Percentiles rank a stretch among this genome's conserved stretches.
Evolutionary conservation across 2,888 invertebrate species (phyloP).

Genomic region (Physocephala rufipes): DNA sequence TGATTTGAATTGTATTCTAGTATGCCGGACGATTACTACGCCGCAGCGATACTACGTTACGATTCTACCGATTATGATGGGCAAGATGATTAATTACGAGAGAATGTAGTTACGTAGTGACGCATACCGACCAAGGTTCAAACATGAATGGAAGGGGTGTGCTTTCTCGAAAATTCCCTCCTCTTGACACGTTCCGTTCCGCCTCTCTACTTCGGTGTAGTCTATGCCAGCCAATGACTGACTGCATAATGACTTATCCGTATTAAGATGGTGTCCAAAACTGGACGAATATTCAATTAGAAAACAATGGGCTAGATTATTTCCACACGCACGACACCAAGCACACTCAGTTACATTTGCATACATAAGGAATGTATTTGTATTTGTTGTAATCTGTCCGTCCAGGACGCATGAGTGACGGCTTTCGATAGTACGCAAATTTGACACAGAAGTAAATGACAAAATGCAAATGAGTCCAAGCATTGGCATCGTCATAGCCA

Average conservation of each 20-base stretch:
- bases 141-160: too few species aligned
- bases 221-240: neutral
- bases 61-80: constrained; percentile 58
- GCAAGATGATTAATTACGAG: constrained; percentile 62
- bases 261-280: constrained; percentile 12
- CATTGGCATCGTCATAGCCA: neutral
- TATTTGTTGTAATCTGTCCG: neutral
- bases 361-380: neutral
- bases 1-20: neutral
- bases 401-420: constrained; percentile 42
- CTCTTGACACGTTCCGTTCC: too few species aligned
- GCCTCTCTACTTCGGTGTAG: too few species aligned
- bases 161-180: neutral
- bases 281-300: constrained; percentile 43
- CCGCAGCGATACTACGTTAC: constrained; percentile 12
- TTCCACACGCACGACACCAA: constrained; percentile 12
- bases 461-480: constrained; percentile 43
- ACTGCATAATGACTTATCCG: constrained; percentile 3
- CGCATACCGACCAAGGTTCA: constrained; percentile 6
- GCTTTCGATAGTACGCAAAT: constrained; percentile 60
- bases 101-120: constrained; percentile 47
- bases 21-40: neutral
- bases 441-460: constrained; percentile 49
- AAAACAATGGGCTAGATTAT: constrained; percentile 27
- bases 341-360: neutral